A percentile compares a stretch with the other conserved stretches of the same genome.
Conservation (phyloP, 2,888 invertebrate genomes). For the Drosophila setosimentum region DNA sequence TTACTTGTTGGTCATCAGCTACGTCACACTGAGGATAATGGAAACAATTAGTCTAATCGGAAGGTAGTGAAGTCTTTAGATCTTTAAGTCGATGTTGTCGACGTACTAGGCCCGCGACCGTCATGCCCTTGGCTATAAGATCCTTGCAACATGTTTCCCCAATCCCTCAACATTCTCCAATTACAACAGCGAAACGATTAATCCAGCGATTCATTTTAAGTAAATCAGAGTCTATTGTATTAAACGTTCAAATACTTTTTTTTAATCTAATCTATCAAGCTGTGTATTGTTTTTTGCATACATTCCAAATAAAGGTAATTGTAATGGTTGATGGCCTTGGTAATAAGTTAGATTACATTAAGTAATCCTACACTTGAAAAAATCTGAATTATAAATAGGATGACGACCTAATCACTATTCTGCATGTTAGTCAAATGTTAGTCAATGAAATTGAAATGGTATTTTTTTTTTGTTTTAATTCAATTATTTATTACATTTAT, state of each 20-base stretch:
- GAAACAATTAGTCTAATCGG: constrained; percentile 70
- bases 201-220: constrained; percentile 65
- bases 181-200: constrained; percentile 71
- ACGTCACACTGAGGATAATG: constrained; percentile 86
- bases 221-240: not conserved
- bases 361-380: constrained; percentile 12
- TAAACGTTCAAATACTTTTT: not conserved
- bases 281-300: not conserved
- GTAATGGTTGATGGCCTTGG: not conserved
- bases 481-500: constrained; percentile 65
- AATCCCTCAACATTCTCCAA: constrained; percentile 74
- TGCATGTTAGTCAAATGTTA: not conserved
- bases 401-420: not conserved
- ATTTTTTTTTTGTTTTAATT: constrained; percentile 23
- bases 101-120: constrained; percentile 86
- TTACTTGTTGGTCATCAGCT: constrained; percentile 86
- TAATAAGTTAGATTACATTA: not conserved
- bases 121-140: constrained; percentile 66
- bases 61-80: constrained; percentile 51
- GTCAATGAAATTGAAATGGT: not conserved
- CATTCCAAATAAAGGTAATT: not conserved
- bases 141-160: constrained; percentile 62
- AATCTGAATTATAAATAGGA: not conserved
- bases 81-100: constrained; percentile 84
- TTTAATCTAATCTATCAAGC: not conserved